These are phyloP conservation scores for Hipparchia semele DNA, from an alignment of 2,888 invertebrate species.

Conservation along the genomic window DNA sequence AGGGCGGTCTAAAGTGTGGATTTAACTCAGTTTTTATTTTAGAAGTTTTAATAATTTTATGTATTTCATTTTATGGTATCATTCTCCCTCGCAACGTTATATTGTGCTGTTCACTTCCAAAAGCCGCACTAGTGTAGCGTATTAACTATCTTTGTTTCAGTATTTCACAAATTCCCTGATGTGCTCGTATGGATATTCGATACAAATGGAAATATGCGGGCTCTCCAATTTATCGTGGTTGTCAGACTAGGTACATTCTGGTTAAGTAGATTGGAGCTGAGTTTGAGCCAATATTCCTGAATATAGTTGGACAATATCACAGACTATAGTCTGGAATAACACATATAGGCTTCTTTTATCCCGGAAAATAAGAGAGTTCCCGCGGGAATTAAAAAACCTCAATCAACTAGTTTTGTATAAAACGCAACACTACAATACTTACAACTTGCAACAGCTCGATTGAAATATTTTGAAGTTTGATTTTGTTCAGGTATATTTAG, in stretches of 20 bases:
- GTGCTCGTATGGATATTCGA: neutral
- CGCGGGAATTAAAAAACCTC: no score
- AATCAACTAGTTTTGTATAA: no score
- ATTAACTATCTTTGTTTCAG: neutral
- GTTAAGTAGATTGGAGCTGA: constrained; percentile 12
- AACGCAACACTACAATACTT: no score
- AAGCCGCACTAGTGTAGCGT: neutral
- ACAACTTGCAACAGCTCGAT: no score
- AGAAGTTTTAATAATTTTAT: neutral
- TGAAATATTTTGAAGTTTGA: neutral
- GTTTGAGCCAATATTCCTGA: neutral
- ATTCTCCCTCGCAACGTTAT: neutral
- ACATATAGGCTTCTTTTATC: no score
- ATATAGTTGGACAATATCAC: neutral
- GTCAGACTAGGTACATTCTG: neutral
- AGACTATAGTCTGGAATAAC: no score
- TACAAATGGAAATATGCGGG: constrained; percentile 17
- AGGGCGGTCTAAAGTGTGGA: no score
- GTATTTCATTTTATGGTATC: neutral
- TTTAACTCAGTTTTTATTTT: no score
- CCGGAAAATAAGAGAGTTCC: no score
- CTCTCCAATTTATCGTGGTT: neutral
- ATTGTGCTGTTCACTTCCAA: neutral
- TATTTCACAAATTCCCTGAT: constrained; percentile 15
- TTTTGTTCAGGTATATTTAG: constrained; percentile 12